Percentiles rank a stretch among this genome's conserved stretches.
Conservation (phyloP, 2,113 vertebrate genomes). For the Ranitomeya variabilis region DNA sequence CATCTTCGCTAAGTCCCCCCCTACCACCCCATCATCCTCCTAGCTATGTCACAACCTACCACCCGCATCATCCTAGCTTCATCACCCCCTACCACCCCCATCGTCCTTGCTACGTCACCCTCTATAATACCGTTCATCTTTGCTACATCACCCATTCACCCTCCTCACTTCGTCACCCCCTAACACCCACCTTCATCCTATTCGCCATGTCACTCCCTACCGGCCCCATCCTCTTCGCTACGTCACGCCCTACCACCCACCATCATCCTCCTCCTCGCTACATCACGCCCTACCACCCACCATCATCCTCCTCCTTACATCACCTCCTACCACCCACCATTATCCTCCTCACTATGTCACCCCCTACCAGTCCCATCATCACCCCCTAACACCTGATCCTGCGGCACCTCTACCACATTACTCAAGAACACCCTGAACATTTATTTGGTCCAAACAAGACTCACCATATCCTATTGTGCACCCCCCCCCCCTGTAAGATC, state of each 20-base stretch:
- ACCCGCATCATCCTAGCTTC: not conserved
- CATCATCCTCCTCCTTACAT: not conserved
- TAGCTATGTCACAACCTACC: not conserved
- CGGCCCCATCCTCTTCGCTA: too few relatives aligned
- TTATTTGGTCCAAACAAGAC: too few relatives aligned
- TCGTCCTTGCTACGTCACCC: too few relatives aligned
- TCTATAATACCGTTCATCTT: too few relatives aligned
- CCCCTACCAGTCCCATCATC: not conserved
- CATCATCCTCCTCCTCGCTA: not conserved
- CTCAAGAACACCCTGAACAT: too few relatives aligned
- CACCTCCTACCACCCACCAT: not conserved
- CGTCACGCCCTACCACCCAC: too few relatives aligned
- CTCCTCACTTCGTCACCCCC: too few relatives aligned
- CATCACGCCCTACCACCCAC: rapidly evolving
- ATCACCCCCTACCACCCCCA: not conserved
- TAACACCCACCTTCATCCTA: not conserved
- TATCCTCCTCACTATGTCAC: not conserved
- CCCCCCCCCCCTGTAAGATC: too few relatives aligned
- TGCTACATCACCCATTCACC: not conserved
- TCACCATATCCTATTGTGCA: too few relatives aligned
- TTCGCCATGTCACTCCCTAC: too few relatives aligned
- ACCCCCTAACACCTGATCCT: not conserved
- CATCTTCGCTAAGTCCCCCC: too few relatives aligned
- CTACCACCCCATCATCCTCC: not conserved
- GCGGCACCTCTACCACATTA: too few relatives aligned